Base-by-base conservation (phyloP, 2,797 vertebrate genomes). In the Erethizon dorsatum region DNA sequence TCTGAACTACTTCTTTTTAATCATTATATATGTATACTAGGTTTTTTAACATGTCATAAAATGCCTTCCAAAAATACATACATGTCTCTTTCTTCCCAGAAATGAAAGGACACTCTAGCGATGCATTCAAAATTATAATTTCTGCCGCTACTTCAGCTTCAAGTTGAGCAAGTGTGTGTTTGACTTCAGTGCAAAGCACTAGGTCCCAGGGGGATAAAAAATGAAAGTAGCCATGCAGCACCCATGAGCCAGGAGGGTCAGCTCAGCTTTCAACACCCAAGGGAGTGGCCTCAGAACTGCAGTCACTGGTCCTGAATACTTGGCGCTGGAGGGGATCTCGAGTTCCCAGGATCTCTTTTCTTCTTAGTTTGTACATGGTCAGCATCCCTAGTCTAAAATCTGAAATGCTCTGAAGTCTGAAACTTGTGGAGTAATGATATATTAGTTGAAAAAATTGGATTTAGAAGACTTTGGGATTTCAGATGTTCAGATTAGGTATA, bases 1-100 rank as follows among this genome's bases (percentile, higher is more conserved):
- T 86, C 45, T 96, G 14, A 78, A 31, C 28, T 15, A 84, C 85
- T 96, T 89, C 18, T 41, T 91, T 93, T 87, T 90, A 86, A 79
- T 63, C 57, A 80, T 82, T 80, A 69, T 59, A 33, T 69, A 41
- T 12, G 65, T 71, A 59, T 14, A 12, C 37, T 69, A 83, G 28
- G 69, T 71, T 78, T 33, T 33, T 31, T 13, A 63, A 50, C 85
- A 94, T 78, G 22, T 13, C 3, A 3, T 54, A 50, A 90, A 94
- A 59, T 6, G 47, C 5, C 45, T 73, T 85, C 54, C 2, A 92
- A 71, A 84, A 65, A 52, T n/a, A 73, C 33, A 65, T 41, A 90
- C 31, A 2, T n/a, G 2, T 33, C 47, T 37, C 9, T 86, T 95
- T 59, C 52, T 86, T n/a, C 54, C 22, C 52, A 65, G 45, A 95